Base-by-base conservation (phyloP, 2,888 invertebrate genomes). In the Ectropis crepuscularia region DNA sequence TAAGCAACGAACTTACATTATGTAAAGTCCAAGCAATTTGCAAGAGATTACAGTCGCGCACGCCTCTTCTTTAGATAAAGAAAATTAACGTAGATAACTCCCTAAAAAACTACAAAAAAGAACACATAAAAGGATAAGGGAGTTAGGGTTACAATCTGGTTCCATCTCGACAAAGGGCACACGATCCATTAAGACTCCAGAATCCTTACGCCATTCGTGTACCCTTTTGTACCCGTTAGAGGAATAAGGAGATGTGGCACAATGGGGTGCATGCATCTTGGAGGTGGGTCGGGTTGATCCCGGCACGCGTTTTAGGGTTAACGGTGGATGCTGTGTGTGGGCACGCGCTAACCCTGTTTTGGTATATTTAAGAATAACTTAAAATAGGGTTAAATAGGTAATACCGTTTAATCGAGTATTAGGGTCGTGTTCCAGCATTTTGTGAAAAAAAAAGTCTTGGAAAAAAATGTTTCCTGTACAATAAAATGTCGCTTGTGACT, bases 271-370 rank as follows among this genome's bases (percentile, higher is more conserved):
- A 73, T 69, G 77, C 67, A 78, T 83, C 80, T 83, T 71, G 83
- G 75, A 86, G 85, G 84, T 83, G 83, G 87, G 85, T 81, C 80
- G 68, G 77, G 81, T 87, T 89, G 86, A 89, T 87, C 89, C 81
- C 84, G 78, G 88, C 90, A 90, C 90, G 89, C 88, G 90, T 82
- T 89, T 73, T 74, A 75, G 88, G 89, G 90, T 91, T 90, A 88
- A 86, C 77, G 68, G 68, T 72, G 76, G 88, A 88, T 83, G 89
- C 89, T 90, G 89, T 86, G 87, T 82, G 64, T 67, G 74, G 77
- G 86, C 88, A 88, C 86, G 86, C 76, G 57, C 51, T 49, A 67
- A 70, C 76, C 79, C 63, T 70, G 80, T 80, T 80, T 57, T 45
- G 39, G 51, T 65, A 39, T 53, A 66, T 63, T 67, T 67, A 48